Evolutionary conservation across 2,797 vertebrate genomes (phyloP).

Genomic region (Pteronotus mesoamericanus): DNA sequence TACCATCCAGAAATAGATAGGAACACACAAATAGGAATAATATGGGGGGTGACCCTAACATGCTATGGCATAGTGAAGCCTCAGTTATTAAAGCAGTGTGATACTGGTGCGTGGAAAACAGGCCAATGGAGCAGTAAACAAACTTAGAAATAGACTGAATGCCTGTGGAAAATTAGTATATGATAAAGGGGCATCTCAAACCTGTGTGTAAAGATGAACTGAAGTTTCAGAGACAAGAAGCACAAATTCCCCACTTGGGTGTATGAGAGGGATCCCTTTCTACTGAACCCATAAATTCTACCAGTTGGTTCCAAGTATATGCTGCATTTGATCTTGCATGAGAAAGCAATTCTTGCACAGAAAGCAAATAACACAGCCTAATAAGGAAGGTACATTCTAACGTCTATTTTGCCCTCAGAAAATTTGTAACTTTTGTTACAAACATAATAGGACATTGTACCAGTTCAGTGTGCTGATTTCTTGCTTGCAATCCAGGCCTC

Average conservation of each 20-base stretch:
- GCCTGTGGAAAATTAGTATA: neutral
- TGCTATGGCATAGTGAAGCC: neutral
- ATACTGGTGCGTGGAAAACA: neutral
- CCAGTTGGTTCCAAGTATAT: neutral
- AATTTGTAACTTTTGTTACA: neutral
- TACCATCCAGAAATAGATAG: neutral
- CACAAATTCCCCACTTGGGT: neutral
- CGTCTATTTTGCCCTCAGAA: neutral
- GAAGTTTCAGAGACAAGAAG: neutral
- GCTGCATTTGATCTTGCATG: neutral
- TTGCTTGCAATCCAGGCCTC: neutral
- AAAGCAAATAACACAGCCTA: neutral
- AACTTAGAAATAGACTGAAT: neutral
- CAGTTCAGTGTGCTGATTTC: neutral
- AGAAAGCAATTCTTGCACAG: neutral
- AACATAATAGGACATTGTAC: neutral
- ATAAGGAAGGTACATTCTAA: neutral
- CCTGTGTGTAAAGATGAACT: neutral
- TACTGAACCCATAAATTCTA: neutral
- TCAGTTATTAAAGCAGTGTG: neutral
- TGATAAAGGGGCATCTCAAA: neutral
- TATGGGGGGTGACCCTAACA: neutral
- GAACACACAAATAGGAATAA: neutral
- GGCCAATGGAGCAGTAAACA: neutral
- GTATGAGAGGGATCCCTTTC: neutral